Base-by-base conservation (phyloP, 2,113 vertebrate genomes). In the Nettapus auritus region DNA sequence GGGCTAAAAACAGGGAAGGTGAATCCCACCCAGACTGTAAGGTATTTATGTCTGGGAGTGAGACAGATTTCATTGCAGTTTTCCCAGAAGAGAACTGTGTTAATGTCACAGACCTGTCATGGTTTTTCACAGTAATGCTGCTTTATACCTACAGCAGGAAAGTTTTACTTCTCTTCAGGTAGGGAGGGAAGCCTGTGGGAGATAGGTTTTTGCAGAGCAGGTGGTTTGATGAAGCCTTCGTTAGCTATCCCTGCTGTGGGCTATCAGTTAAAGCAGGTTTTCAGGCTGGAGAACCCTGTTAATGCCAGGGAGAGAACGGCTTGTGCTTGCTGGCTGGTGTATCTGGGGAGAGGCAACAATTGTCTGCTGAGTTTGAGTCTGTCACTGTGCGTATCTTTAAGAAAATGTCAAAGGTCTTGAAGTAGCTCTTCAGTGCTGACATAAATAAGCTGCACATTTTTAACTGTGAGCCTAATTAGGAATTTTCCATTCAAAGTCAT, bases 391-490 rank as follows among this genome's bases (percentile, higher is more conserved):
- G 1, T 86, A 36, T 70, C 91, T 94, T 81, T 81, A 88, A 90
- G 88, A 90, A 57, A 81, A 69, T 38, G 42, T 60, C 78, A 53
- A 68, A 80, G 91, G 56, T 94, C 75, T 94, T 69, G 36, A 74
- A 68, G 42, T 56, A 77, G 79, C 56, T 89, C 25, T 70, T 82
- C 3, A 0, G 9, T 57, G 36, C 55, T 77, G 70, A 77, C 74
- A 70, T 57, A 67, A 84, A 48, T n/a, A 66, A 77, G 40, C 56
- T 86, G 36, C 29, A 25, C 11, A 5, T 44, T 69, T 74, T 82
- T 55, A 78, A 44, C 71, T 0, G 3, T 46, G 75, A 75, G 42
- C 66, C 55, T 93, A 82, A 83, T 77, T 62, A 85, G 68, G n/a
- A 85, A 34, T 38, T 91, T 55, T 90, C 29, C 28, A 22, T 66